Conservation (phyloP, 92 coral and sea anemone species). For the Epizoanthus stellaris region DNA sequence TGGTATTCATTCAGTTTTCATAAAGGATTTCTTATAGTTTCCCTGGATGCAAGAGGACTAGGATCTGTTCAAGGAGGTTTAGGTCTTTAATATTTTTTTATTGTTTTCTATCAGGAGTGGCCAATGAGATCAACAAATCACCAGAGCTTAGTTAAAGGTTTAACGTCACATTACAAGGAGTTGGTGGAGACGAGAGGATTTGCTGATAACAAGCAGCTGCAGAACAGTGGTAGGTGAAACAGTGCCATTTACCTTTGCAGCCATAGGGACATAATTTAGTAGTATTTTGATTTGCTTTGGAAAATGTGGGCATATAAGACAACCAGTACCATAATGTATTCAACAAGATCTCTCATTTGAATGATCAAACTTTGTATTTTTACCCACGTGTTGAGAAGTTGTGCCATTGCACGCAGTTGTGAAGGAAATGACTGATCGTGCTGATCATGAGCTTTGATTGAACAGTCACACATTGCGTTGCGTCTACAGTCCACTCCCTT, state of each 20-base stretch:
- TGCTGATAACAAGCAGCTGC: conserved; percentile 85
- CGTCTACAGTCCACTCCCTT: too few species aligned
- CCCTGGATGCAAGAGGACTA: neutral
- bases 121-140: conserved; percentile 90
- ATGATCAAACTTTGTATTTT: too few species aligned
- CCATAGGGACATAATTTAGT: neutral
- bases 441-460: too few species aligned
- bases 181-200: conserved; percentile 73
- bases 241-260: neutral
- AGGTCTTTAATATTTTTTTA: neutral
- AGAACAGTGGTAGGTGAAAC: conserved; percentile 66
- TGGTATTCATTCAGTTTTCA: neutral
- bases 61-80: neutral
- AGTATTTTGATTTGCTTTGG: too few species aligned
- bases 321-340: too few species aligned
- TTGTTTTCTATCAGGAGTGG: conserved; percentile 80
- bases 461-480: too few species aligned
- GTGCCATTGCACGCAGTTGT: too few species aligned
- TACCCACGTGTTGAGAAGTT: too few species aligned
- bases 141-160: conserved; percentile 77
- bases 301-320: too few species aligned
- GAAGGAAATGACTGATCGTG: too few species aligned
- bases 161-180: conserved; percentile 79
- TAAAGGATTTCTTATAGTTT: neutral
- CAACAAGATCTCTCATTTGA: too few species aligned